Evolutionary conservation across 2,113 vertebrate species (phyloP).

Genomic region (Chaenocephalus aceratus): DNA sequence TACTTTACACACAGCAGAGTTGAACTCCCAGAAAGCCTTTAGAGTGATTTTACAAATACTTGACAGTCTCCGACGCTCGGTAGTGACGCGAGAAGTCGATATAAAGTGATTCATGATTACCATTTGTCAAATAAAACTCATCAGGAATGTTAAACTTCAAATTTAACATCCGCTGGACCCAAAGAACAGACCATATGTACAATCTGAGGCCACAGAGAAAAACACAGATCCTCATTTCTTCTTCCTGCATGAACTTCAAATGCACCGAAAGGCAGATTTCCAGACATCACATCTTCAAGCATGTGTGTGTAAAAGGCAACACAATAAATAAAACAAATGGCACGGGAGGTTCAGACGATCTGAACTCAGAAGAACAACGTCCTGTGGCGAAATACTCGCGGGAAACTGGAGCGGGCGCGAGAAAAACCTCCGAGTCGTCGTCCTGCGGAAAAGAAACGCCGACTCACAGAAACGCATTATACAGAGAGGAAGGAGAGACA

Average conservation of each 20-base stretch:
- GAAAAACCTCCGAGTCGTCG: slow-evolving; percentile 26
- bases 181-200: slow-evolving; percentile 70
- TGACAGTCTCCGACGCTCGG: slow-evolving; percentile 64
- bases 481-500: slow-evolving; percentile 67
- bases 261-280: slow-evolving; percentile 72
- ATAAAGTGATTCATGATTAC: slow-evolving; percentile 15
- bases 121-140: slow-evolving; percentile 61
- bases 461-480: slow-evolving; percentile 66
- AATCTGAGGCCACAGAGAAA: slow-evolving; percentile 67
- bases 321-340: slow-evolving; percentile 81
- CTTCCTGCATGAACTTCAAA: slow-evolving; percentile 71
- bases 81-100: slow-evolving; percentile 27
- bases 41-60: slow-evolving; percentile 57
- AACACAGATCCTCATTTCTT: slow-evolving; percentile 36
- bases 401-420: slow-evolving; percentile 57
- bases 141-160: slow-evolving; percentile 52
- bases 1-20: too few species aligned
- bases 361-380: slow-evolving; percentile 66
- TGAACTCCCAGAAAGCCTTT: not conserved
- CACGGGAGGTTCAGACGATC: slow-evolving; percentile 76
- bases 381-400: slow-evolving; percentile 66
- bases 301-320: slow-evolving; percentile 76
- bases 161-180: slow-evolving; percentile 66
- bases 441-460: slow-evolving; percentile 29
- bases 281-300: slow-evolving; percentile 76